phyloP scores from a whole-genome alignment of 2,888 invertebrate species.

The Doris montereyensis region DNA sequence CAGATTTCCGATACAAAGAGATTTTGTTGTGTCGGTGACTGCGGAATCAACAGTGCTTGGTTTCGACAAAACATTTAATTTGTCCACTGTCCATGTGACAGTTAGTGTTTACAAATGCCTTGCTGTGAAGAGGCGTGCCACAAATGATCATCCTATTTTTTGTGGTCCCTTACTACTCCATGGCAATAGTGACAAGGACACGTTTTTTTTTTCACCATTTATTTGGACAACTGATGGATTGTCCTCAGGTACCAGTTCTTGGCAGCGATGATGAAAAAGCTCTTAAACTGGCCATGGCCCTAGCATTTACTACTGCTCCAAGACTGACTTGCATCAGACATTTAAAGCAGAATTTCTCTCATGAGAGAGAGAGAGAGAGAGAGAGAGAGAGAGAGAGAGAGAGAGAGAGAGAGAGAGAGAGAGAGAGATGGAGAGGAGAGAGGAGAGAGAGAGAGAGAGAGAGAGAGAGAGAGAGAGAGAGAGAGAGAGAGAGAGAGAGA shows the following conservation, averaged over 20 bases:
- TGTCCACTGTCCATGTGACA: background rate
- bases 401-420: no score
- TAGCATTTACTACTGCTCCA: constrained; percentile 5
- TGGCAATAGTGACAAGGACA: constrained; percentile 1
- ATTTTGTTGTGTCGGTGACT: background rate
- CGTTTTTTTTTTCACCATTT: constrained; percentile 24
- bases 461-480: no score
- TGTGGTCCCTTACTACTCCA: constrained; percentile 14
- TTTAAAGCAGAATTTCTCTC: constrained; percentile 16
- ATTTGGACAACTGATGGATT: background rate
- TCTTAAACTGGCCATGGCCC: background rate
- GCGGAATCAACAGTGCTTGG: constrained; percentile 16
- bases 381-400: no score
- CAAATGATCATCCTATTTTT: constrained; percentile 7
- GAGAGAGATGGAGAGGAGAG: no score
- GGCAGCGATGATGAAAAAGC: background rate
- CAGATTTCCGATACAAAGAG: no score
- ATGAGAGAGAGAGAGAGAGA: no score
- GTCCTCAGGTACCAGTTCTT: constrained; percentile 3
- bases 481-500: no score
- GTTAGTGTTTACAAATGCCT: constrained; percentile 11
- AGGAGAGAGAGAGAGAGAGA: no score
- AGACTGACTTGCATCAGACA: constrained; percentile 17
- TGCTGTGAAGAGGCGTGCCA: background rate
- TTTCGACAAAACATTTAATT: constrained; percentile 7